Conservation (phyloP, 2,888 invertebrate genomes). For the Erynnis tages region DNA sequence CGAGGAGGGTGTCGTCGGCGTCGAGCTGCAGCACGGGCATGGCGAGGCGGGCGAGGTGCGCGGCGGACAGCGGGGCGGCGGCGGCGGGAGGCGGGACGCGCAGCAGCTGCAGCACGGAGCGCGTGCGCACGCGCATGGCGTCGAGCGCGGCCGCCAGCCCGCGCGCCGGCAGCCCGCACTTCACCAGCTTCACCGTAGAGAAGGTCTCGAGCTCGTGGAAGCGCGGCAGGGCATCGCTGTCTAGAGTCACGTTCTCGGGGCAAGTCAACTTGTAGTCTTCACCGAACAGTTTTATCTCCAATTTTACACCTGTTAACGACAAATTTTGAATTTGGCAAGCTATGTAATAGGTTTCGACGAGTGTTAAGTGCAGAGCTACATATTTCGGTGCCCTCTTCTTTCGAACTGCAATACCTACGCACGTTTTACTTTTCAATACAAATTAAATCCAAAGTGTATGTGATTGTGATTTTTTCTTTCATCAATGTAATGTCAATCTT, state of each 20-base stretch:
- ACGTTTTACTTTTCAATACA: too few relatives aligned
- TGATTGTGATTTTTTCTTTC: too few relatives aligned
- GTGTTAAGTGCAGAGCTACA: too few relatives aligned
- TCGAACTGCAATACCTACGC: too few relatives aligned
- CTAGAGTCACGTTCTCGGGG: constrained; percentile 29
- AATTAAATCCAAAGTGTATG: too few relatives aligned
- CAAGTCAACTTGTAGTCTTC: constrained; percentile 29
- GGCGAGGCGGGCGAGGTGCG: neutral
- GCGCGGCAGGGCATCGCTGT: constrained; percentile 31
- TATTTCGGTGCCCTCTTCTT: too few relatives aligned
- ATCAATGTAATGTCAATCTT: too few relatives aligned
- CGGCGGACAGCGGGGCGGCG: constrained; percentile 82
- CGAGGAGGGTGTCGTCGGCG: constrained; percentile 20
- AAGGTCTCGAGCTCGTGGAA: constrained; percentile 29
- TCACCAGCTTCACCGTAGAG: constrained; percentile 30
- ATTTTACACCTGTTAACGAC: constrained; percentile 23
- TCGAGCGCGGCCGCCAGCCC: constrained; percentile 29
- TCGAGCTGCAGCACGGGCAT: constrained; percentile 14
- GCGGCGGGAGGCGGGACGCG: constrained; percentile 75
- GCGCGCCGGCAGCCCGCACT: constrained; percentile 34
- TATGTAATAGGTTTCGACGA: too few relatives aligned
- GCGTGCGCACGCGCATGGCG: constrained; percentile 45
- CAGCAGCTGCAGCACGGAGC: constrained; percentile 85
- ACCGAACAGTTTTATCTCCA: constrained; percentile 27
- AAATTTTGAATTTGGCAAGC: too few relatives aligned